phyloP scores from a whole-genome alignment of 2,888 invertebrate species.

The Tenodera sinensis region DNA sequence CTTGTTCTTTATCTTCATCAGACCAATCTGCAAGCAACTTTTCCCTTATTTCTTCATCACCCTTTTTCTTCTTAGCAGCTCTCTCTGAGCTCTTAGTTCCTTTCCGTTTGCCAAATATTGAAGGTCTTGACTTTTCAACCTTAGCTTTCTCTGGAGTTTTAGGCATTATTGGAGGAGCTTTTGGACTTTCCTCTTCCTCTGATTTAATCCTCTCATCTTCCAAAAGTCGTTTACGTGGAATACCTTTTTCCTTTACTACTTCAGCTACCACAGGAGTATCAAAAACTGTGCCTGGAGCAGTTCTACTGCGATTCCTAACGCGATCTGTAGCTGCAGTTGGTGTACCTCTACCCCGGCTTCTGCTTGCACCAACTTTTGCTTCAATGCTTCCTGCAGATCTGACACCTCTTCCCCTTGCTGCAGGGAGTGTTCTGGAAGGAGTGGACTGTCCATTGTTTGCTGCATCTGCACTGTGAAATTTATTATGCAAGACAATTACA shows the following conservation, averaged over 20 bases:
- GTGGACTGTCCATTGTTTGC: slow-evolving; percentile 28
- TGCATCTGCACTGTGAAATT: slow-evolving; percentile 57
- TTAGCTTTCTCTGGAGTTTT: slow-evolving; percentile 36
- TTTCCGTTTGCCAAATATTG: slow-evolving; percentile 39
- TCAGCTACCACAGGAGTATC: neutral
- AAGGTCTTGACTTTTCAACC: slow-evolving; percentile 38
- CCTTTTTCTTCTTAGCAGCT: slow-evolving; percentile 50
- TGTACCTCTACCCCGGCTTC: neutral
- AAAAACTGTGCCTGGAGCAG: neutral
- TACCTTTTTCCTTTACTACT: neutral
- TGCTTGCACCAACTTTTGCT: neutral
- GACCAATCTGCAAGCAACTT: slow-evolving; percentile 74
- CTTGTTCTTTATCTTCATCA: slow-evolving; percentile 55
- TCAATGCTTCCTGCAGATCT: neutral
- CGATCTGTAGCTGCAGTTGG: neutral
- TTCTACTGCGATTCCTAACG: neutral
- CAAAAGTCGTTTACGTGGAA: neutral
- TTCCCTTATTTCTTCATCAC: slow-evolving; percentile 62
- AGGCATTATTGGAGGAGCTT: neutral
- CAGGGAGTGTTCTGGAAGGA: slow-evolving; percentile 10
- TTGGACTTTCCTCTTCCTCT: neutral
- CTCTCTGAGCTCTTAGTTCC: slow-evolving; percentile 36
- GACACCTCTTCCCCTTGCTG: slow-evolving; percentile 36
- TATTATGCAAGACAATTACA: slow-evolving; percentile 69
- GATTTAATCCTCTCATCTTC: neutral